Percentiles rank a stretch among this genome's conserved stretches.
These are phyloP conservation scores for Mesocricetus auratus DNA, from an alignment of 2,113 vertebrate genomes.

Conservation along the genomic window DNA sequence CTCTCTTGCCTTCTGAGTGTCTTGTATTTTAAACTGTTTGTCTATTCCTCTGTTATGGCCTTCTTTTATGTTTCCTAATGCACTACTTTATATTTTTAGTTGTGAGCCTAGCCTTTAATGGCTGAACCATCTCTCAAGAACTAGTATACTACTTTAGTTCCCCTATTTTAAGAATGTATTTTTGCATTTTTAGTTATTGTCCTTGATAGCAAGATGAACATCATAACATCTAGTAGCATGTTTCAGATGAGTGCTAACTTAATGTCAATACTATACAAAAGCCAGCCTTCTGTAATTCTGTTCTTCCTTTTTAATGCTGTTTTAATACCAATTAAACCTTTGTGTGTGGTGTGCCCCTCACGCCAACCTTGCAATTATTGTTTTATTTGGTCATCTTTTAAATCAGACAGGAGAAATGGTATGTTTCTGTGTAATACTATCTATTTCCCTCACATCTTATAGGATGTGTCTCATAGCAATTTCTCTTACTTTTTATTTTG, in stretches of 20 bases:
- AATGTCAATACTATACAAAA: background rate
- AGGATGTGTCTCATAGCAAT: background rate
- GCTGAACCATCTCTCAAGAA: background rate
- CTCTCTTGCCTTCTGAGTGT: background rate
- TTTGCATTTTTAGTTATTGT: background rate
- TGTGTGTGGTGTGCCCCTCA: background rate
- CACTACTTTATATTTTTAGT: background rate
- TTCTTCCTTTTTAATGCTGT: background rate
- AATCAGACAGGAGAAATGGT: background rate
- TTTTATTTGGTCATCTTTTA: background rate
- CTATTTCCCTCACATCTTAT: background rate
- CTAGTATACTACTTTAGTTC: background rate
- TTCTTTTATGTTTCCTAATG: background rate
- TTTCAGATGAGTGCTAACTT: background rate
- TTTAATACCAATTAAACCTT: background rate
- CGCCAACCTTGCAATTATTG: background rate
- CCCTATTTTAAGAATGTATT: background rate
- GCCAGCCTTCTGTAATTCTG: background rate
- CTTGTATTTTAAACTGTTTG: background rate
- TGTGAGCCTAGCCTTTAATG: background rate
- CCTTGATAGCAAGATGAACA: background rate
- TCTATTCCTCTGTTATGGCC: background rate
- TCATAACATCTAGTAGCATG: too few relatives aligned
- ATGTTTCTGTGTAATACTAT: background rate
- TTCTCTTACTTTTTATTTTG: background rate